Evolutionary conservation across 1,140 invertebrate species (phyloP).

Genomic region (Formica exsecta): DNA sequence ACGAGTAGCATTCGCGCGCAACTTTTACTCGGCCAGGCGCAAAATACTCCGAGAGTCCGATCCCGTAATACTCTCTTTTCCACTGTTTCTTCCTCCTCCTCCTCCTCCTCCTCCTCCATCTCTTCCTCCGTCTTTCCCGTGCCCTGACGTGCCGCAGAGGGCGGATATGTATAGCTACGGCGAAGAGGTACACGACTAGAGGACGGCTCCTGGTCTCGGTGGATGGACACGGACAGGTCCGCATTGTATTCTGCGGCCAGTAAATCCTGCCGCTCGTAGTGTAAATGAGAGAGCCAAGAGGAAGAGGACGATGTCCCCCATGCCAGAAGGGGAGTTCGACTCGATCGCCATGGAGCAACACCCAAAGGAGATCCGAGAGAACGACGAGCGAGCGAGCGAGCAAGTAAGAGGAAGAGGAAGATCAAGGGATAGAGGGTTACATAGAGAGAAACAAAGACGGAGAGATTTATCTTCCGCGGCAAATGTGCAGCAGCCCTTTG

Average conservation of each 20-base stretch:
- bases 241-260: conserved; percentile 86
- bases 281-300: conserved; percentile 84
- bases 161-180: conserved; percentile 82
- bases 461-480: conserved; percentile 83
- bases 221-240: conserved; percentile 86
- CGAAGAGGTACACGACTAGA: conserved; percentile 81
- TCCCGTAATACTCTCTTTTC: conserved; percentile 21
- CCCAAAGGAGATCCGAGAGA: conserved; percentile 52
- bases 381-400: conserved; percentile 23
- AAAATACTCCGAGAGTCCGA: conserved; percentile 48
- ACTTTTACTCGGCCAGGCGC: conserved; percentile 53
- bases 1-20: conserved; percentile 46
- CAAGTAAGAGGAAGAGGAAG: conserved; percentile 26
- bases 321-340: conserved; percentile 67
- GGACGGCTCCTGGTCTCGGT: conserved; percentile 81
- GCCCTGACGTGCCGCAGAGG: conserved; percentile 56
- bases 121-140: conserved; percentile 10
- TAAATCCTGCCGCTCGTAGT: conserved; percentile 84
- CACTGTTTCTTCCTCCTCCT: neutral
- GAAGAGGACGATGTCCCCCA: conserved; percentile 34
- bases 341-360: conserved; percentile 42
- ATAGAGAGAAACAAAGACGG: conserved; percentile 66
- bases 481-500: conserved; percentile 82
- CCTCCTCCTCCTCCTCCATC: neutral
- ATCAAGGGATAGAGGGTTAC: conserved; percentile 49